phyloP scores from a whole-genome alignment of 2,888 invertebrate genomes.

The Pherbina coryleti region DNA sequence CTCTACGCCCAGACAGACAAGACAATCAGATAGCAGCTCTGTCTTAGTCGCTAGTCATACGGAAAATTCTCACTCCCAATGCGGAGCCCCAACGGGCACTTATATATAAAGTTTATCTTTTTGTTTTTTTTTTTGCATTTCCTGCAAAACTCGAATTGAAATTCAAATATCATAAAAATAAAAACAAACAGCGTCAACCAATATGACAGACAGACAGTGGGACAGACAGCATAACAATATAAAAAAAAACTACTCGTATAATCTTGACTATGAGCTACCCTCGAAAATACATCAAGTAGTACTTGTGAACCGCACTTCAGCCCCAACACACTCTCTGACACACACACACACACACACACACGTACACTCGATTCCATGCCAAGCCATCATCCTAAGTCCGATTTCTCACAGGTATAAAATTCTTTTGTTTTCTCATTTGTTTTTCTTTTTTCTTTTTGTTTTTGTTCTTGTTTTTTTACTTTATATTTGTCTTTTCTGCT shows the following conservation, averaged over 20 bases:
- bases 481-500: not conserved
- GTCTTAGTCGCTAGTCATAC: too few species aligned
- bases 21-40: too few species aligned
- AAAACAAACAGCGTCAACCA: not conserved
- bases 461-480: not conserved
- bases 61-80: too few species aligned
- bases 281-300: not conserved
- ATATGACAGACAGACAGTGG: not conserved
- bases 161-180: constrained; percentile 27
- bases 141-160: constrained; percentile 13
- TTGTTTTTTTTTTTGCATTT: not conserved
- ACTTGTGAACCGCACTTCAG: too few species aligned
- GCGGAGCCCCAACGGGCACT: too few species aligned
- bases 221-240: not conserved
- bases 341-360: not conserved
- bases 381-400: not conserved
- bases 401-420: not conserved
- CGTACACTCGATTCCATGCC: not conserved
- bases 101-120: not conserved
- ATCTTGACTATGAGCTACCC: not conserved
- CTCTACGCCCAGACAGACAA: not conserved
- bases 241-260: constrained; percentile 19
- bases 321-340: not conserved
- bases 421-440: not conserved
- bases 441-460: not conserved